These are phyloP conservation scores for Epizoanthus ramosus DNA, from an alignment of 92 coral and sea anemone genomes.

Conservation along the genomic window DNA sequence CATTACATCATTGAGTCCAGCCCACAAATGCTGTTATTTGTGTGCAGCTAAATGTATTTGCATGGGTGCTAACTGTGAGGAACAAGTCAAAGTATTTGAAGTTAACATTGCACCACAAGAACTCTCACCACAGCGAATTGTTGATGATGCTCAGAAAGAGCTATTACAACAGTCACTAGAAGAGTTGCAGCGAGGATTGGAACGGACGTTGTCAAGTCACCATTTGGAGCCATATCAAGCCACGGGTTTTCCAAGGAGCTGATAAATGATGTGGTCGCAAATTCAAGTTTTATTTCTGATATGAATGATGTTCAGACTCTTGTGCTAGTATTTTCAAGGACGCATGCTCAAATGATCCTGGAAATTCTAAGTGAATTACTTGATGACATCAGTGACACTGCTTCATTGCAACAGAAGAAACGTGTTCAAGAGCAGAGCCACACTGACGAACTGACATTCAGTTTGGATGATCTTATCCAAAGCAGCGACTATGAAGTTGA, in stretches of 20 bases:
- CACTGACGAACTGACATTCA: constrained; percentile 17
- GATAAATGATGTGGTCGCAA: constrained; percentile 37
- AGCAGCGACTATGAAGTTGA: constrained; percentile 39
- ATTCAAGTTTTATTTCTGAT: constrained; percentile 18
- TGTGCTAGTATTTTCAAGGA: constrained; percentile 34
- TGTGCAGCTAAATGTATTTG: too few relatives aligned
- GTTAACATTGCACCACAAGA: constrained; percentile 8
- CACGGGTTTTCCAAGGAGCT: constrained; percentile 37
- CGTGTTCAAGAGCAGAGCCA: constrained; percentile 33
- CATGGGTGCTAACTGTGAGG: neutral
- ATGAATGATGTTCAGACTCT: constrained; percentile 35
- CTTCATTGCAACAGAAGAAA: constrained; percentile 27
- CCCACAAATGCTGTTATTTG: constrained; percentile 21
- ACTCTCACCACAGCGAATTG: constrained; percentile 16
- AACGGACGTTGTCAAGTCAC: constrained; percentile 15
- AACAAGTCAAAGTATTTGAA: constrained; percentile 18
- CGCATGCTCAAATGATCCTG: constrained; percentile 34
- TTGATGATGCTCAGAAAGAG: constrained; percentile 29
- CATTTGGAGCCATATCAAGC: constrained; percentile 42
- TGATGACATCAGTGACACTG: constrained; percentile 29
- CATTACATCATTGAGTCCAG: constrained; percentile 24
- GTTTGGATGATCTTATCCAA: constrained; percentile 39
- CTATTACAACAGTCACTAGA: constrained; percentile 26
- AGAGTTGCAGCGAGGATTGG: constrained; percentile 24
- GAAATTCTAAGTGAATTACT: constrained; percentile 41